Percentiles rank a stretch among this genome's conserved stretches.
These are phyloP conservation scores for Enteromius radiatus DNA, from an alignment of 2,797 vertebrate genomes.

Conservation along the genomic window DNA sequence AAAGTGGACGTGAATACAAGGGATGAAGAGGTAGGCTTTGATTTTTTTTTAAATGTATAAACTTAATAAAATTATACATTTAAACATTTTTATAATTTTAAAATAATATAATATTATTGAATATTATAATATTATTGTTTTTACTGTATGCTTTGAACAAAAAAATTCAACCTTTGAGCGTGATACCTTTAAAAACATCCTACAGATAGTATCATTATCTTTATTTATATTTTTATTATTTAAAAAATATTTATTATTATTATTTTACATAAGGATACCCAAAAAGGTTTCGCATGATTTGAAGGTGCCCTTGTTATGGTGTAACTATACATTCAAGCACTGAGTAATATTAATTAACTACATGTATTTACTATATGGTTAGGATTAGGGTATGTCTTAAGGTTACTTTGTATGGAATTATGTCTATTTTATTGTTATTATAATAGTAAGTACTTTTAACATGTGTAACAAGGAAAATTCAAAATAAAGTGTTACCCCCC, in stretches of 20 bases:
- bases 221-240: neutral
- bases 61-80: neutral
- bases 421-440: no score
- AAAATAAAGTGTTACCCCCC: no score
- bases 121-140: neutral
- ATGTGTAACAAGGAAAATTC: no score
- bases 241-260: neutral
- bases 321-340: no score
- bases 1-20: conserved; percentile 88
- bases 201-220: neutral
- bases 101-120: no score
- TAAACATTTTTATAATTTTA: neutral
- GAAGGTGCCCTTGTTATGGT: no score
- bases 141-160: neutral
- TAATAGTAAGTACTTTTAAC: no score
- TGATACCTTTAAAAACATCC: neutral
- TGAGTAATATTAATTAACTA: no score
- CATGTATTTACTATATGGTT: no score
- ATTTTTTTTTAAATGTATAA: neutral
- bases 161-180: neutral
- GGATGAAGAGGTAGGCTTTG: conserved; percentile 90
- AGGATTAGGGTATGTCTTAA: no score
- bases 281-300: neutral
- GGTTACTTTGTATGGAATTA: no score
- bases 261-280: neutral